Percentiles rank a stretch among this genome's conserved stretches.
Conservation (phyloP, 2,888 invertebrate genomes). For the Eremobia ochroleuca region DNA sequence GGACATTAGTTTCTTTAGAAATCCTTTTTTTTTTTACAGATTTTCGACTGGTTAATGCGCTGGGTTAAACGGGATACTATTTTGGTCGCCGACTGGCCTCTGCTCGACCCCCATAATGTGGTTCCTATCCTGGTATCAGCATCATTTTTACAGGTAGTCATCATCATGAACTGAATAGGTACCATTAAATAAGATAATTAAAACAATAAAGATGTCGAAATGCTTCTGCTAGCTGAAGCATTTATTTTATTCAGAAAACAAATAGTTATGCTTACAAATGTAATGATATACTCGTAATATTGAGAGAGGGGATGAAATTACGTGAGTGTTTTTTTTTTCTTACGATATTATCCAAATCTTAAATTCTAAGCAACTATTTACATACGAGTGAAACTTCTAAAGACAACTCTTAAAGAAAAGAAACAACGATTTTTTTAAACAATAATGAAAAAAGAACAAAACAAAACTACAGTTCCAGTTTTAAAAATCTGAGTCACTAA, state of each 20-base stretch:
- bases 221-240: not conserved
- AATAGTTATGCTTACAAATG: not conserved
- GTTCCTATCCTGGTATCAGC: slow-evolving; percentile 98
- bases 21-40: slow-evolving; percentile 88
- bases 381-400: not conserved
- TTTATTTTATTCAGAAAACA: not conserved
- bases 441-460: not conserved
- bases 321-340: too few relatives aligned
- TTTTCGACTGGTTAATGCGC: slow-evolving; percentile 99
- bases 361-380: not conserved
- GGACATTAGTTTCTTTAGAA: not conserved
- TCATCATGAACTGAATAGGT: not conserved
- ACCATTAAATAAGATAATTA: not conserved
- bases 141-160: slow-evolving; percentile 94
- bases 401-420: too few relatives aligned
- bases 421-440: not conserved
- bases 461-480: not conserved
- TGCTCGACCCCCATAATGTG: slow-evolving; percentile 95
- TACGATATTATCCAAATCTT: too few relatives aligned
- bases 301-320: too few relatives aligned
- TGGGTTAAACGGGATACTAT: slow-evolving; percentile 96
- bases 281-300: too few relatives aligned
- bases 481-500: not conserved
- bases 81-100: slow-evolving; percentile 93
- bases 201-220: not conserved